phyloP scores from a whole-genome alignment of 2,888 invertebrate genomes.

The Cephus spinipes region DNA sequence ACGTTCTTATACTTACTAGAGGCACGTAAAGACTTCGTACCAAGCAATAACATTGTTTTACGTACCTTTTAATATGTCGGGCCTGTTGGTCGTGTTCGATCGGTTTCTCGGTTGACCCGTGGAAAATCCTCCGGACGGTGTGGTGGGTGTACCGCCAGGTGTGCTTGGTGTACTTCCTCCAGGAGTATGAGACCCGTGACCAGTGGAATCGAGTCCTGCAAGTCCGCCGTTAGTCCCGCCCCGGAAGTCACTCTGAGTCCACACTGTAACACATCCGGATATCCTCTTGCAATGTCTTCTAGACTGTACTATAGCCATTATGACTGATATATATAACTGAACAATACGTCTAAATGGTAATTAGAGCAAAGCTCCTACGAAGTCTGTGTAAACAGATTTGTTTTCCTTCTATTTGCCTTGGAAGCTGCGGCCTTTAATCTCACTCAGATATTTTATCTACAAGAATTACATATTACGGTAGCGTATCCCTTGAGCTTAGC shows the following conservation, averaged over 20 bases:
- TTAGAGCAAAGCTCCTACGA: background rate
- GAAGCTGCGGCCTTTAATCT: background rate
- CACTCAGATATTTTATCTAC: background rate
- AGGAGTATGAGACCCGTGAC: constrained; percentile 63
- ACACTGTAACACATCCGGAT: constrained; percentile 75
- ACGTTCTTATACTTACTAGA: background rate
- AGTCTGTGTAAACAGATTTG: background rate
- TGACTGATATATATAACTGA: background rate
- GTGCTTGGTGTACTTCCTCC: constrained; percentile 74
- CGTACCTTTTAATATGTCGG: constrained; percentile 73
- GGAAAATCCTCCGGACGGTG: constrained; percentile 60
- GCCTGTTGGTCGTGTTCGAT: constrained; percentile 53
- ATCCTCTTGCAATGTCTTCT: constrained; percentile 55
- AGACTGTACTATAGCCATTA: constrained; percentile 20
- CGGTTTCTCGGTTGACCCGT: constrained; percentile 67
- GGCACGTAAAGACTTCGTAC: background rate
- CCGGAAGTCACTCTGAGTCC: constrained; percentile 91
- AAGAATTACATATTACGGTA: background rate
- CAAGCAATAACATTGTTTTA: background rate
- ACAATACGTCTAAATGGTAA: background rate
- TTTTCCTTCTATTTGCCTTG: background rate
- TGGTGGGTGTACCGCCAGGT: constrained; percentile 67
- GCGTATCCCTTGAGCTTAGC: background rate
- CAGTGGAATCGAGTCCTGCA: constrained; percentile 69
- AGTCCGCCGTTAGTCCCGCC: constrained; percentile 80